These are phyloP conservation scores for Ceyx margarethae DNA, from an alignment of 2,113 vertebrate genomes.

Conservation along the genomic window DNA sequence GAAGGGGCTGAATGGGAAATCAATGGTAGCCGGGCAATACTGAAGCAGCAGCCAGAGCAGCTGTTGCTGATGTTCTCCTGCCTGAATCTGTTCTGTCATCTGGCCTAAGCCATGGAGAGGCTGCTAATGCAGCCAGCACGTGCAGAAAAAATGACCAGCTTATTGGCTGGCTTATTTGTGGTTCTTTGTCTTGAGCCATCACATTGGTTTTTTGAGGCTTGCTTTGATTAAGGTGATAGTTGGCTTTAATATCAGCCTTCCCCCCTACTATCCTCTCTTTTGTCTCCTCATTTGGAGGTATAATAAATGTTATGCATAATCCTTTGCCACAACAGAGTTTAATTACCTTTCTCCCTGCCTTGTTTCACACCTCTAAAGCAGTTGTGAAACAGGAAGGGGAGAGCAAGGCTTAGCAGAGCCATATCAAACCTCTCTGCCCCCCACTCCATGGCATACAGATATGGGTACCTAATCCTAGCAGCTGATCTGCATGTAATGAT, in stretches of 20 bases:
- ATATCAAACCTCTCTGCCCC: neutral
- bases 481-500: neutral
- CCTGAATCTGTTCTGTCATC: neutral
- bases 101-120: neutral
- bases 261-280: neutral
- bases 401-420: neutral
- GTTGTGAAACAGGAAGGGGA: neutral
- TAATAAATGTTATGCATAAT: neutral
- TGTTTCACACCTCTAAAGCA: neutral
- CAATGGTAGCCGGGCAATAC: neutral
- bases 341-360: neutral
- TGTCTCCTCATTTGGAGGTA: neutral
- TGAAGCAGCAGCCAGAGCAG: neutral
- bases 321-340: neutral
- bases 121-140: neutral
- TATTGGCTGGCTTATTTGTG: neutral
- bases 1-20: neutral
- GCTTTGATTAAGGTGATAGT: neutral
- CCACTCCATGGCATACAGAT: neutral
- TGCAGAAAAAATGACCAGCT: neutral
- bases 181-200: neutral
- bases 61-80: constrained; percentile 4
- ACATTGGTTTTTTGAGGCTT: neutral
- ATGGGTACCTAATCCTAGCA: neutral
- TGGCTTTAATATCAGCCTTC: neutral